Conservation (phyloP, 1,140 invertebrate genomes). For the Cryptotermes secundus region DNA sequence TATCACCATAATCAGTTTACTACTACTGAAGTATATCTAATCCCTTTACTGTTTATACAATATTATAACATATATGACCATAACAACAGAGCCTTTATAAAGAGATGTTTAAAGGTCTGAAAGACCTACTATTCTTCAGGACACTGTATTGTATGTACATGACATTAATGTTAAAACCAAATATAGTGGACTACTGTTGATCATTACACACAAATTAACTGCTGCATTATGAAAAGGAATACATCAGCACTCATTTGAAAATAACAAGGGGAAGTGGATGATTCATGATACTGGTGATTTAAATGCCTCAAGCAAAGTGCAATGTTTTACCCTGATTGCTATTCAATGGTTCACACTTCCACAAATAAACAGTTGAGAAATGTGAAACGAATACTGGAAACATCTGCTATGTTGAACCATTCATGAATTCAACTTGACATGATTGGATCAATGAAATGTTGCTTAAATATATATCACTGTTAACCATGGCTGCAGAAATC, state of each 20-base stretch:
- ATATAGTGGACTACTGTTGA: not conserved
- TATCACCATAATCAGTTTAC: not conserved
- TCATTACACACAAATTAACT: not conserved
- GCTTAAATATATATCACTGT: not conserved
- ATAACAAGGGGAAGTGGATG: not conserved
- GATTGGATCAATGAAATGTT: not conserved
- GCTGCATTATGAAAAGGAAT: not conserved
- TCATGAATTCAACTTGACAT: not conserved
- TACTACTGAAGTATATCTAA: not conserved
- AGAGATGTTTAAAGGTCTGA: too few relatives aligned
- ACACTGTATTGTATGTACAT: too few relatives aligned
- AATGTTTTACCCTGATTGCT: not conserved
- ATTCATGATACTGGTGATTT: not conserved
- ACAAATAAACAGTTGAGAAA: too few relatives aligned
- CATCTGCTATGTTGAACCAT: not conserved
- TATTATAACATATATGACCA: too few relatives aligned
- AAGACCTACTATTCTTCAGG: too few relatives aligned
- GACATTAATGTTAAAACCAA: not conserved
- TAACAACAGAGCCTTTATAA: too few relatives aligned
- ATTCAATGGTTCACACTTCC: not conserved
- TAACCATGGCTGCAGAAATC: conserved; percentile 27
- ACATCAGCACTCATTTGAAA: conserved; percentile 1
- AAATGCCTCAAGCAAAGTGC: not conserved
- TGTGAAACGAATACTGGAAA: not conserved
- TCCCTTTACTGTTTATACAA: too few relatives aligned